Base-by-base conservation (phyloP, 2,113 vertebrate genomes). In the Lasiurus borealis region DNA sequence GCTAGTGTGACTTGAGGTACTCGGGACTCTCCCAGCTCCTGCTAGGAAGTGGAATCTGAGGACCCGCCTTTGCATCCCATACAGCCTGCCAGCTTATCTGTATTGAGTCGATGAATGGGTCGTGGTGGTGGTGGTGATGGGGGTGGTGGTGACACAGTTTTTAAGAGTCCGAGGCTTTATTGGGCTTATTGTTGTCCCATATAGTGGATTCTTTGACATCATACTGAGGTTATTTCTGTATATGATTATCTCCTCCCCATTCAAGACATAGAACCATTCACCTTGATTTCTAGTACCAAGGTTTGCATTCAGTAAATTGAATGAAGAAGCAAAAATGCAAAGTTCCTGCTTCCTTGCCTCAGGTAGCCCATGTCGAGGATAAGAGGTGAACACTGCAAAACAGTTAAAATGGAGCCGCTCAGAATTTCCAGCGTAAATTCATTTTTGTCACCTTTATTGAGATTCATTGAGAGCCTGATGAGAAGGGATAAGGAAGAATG, bases 311-410 rank as follows among this genome's bases (percentile, higher is more conserved):
- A 54, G 1, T 84, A 68, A 19, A 16, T 83, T 62, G 85, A 82
- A 62, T 88, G 90, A 92, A 27, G 72, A 82, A 90, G 59, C 76
- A 59, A 76, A 85, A 94, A 14, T 93, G 69, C 27, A 57, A 64
- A 72, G 71, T 84, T 57, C 25, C 29, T 78, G 48, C 59, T 81
- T 25, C 8, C 44, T 88, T 94, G 73, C 48, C 89, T 91, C 77
- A 46, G 36, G 16, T 50, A 48, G n/a, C 11, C 57, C 18, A 14
- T 50, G 34, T 59, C 77, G 18, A 84, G 19, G 52, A 68, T 57
- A 25, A 87, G 8, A 54, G 75, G 4, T 18, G n/a, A 76, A 73
- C 68, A 19, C 46, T 80, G n/a, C 68, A 27, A 73, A 93, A 88
- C 29, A 81, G 31, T n/a, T n/a, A n/a, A n/a, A n/a, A n/a, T n/a